A percentile compares a stretch with the other conserved stretches of the same genome.
phyloP scores from a whole-genome alignment of 2,797 vertebrate genomes.

The Heliangelus exortis region DNA sequence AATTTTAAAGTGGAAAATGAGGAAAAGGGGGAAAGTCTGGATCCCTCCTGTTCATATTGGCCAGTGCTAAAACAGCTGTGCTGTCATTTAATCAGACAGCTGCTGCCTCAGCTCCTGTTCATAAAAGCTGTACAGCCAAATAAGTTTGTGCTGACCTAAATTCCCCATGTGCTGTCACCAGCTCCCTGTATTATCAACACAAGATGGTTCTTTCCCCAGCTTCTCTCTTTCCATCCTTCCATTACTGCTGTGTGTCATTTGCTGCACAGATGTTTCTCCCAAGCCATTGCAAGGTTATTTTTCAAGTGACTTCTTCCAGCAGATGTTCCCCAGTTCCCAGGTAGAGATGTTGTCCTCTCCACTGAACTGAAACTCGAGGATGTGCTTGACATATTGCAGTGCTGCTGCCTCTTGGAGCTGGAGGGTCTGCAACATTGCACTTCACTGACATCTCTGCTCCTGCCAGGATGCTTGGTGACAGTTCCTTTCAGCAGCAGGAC shows the following conservation, averaged over 20 bases:
- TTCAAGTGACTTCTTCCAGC: conserved; percentile 75
- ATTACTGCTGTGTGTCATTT: background rate
- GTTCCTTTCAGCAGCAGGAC: background rate
- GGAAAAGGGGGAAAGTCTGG: background rate
- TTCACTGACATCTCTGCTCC: background rate
- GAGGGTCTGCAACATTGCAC: background rate
- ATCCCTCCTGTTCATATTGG: background rate
- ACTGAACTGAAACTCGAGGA: background rate
- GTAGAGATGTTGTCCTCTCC: conserved; percentile 35
- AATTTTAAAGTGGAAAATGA: background rate
- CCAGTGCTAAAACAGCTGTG: background rate
- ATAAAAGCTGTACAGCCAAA: background rate
- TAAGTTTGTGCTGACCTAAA: conserved; percentile 36
- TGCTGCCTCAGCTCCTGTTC: background rate
- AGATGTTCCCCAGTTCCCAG: conserved; percentile 75
- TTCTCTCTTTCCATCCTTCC: background rate
- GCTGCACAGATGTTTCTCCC: conserved; percentile 74
- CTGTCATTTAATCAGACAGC: background rate
- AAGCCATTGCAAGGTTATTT: conserved; percentile 71
- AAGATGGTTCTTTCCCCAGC: background rate
- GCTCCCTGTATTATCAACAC: background rate
- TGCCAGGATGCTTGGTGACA: conserved; percentile 20
- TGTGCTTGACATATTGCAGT: background rate
- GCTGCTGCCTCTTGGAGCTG: background rate
- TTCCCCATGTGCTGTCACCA: conserved; percentile 11